Base-by-base conservation (phyloP, 2,888 invertebrate genomes). In the Embidobia sp. region DNA sequence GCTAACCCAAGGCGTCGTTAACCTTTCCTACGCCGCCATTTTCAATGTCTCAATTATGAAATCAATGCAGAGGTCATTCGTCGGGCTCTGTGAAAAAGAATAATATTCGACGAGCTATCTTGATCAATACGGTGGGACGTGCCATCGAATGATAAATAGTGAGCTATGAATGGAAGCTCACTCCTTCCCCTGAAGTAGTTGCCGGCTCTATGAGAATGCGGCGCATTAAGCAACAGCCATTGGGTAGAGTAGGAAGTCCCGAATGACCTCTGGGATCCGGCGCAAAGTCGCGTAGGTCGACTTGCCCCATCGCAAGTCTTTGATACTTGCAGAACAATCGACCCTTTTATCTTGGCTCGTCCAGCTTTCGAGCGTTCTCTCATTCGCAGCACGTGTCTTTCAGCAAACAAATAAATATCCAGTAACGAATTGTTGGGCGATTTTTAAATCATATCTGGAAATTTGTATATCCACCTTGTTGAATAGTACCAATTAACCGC, bases 261-360 rank as follows among this genome's bases (percentile, higher is more conserved):
- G 48, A 7, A 59, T 73, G 73, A 73, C 73, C 73, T 42, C 59
- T 64, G n/a, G 33, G 49, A 59, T 49, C n/a, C n/a, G n/a, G n/a
- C n/a, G n/a, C n/a, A n/a, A 26, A 48, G 46, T 59, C 63, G 67
- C 67, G 72, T 72, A 72, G 72, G 78, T 83, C 83, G 84, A 77
- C 72, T 79, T 77, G 81, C 82, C 82, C 82, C 82, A 80, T 78
- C 77, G 72, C 74, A 55, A 72, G 51, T 59, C 33, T n/a, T n/a
- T n/a, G n/a, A 22, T 69, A 75, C 69, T 77, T 70, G 48, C 79
- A 69, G 80, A 83, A 82, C 82, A 82, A 84, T 83, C 83, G 82
- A 42, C 69, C 77, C 80, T 79, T 80, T 83, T 79, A 80, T 80
- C 80, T 80, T 77, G 78, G 35, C 74, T 70, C 78, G 57, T 78